These are phyloP conservation scores for Pseudomyrmex dendroicus DNA, from an alignment of 1,140 invertebrate genomes.

Conservation along the genomic window DNA sequence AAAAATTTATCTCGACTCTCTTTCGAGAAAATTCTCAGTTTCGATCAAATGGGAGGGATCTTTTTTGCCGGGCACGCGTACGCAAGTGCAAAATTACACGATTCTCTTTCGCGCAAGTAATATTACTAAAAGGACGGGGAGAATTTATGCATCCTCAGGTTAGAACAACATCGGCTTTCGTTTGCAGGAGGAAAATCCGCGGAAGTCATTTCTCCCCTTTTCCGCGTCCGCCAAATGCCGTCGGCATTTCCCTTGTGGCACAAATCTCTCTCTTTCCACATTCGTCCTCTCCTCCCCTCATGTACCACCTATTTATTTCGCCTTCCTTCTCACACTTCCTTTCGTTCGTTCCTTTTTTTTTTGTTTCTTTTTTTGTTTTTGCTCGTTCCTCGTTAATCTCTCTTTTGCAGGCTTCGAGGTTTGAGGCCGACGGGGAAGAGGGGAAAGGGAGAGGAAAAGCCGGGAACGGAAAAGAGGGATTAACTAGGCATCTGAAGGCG, in stretches of 20 bases:
- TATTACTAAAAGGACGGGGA: conserved; percentile 34
- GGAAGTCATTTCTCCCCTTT: conserved; percentile 44
- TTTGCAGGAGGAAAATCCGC: conserved; percentile 42
- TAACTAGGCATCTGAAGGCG: conserved; percentile 30
- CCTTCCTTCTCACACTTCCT: conserved; percentile 1
- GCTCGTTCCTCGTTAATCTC: conserved; percentile 51
- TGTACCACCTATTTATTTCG: conserved; percentile 37
- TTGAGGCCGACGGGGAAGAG: conserved; percentile 6
- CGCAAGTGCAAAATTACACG: conserved; percentile 29
- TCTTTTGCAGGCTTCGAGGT: conserved; percentile 6
- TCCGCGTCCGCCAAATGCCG: conserved; percentile 17
- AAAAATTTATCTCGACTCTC: neutral
- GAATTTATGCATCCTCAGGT: conserved; percentile 10
- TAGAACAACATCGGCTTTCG: conserved; percentile 41
- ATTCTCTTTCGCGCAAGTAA: neutral
- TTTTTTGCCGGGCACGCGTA: neutral
- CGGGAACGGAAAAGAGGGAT: conserved; percentile 55
- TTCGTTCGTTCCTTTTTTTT: neutral
- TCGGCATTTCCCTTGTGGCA: conserved; percentile 46
- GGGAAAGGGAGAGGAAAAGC: neutral
- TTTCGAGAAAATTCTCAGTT: too few relatives aligned
- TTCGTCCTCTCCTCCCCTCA: neutral
- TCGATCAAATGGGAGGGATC: neutral
- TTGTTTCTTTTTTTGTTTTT: conserved; percentile 4
- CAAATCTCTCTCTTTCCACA: conserved; percentile 11